A percentile compares a stretch with the other conserved stretches of the same genome.
phyloP scores from a whole-genome alignment of 2,797 vertebrate species.

The Vespertilio murinus region DNA sequence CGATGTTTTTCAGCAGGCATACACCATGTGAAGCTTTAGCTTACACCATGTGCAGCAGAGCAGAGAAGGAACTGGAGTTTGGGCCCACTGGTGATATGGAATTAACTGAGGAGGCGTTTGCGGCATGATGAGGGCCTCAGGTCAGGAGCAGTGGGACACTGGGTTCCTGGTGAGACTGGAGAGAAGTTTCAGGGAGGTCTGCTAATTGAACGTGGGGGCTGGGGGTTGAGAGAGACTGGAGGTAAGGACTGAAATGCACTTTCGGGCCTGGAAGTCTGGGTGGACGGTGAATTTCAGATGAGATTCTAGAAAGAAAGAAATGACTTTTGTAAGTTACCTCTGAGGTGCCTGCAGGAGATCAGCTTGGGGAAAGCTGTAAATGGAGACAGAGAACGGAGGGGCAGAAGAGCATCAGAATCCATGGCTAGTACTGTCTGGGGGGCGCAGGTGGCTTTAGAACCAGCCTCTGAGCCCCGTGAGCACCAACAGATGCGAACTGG shows the following conservation, averaged over 20 bases:
- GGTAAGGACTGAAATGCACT: background rate
- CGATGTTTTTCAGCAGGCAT: constrained; percentile 18
- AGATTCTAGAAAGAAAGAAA: background rate
- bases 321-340: constrained; percentile 39
- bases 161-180: background rate
- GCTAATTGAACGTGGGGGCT: background rate
- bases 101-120: constrained; percentile 13
- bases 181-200: background rate
- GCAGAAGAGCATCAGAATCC: background rate
- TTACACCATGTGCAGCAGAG: background rate
- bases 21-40: background rate
- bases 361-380: background rate
- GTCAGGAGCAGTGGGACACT: background rate
- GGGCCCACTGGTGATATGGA: background rate
- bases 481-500: background rate
- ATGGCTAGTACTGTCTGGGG: background rate
- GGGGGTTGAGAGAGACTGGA: background rate
- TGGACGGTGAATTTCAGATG: background rate
- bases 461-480: background rate
- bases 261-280: background rate
- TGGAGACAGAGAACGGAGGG: background rate
- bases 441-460: background rate
- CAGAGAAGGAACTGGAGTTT: background rate
- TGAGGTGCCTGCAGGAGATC: background rate
- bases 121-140: background rate